Evolutionary conservation across 2,888 invertebrate genomes (phyloP).

Genomic region (Scrobipalpa atriplicella): DNA sequence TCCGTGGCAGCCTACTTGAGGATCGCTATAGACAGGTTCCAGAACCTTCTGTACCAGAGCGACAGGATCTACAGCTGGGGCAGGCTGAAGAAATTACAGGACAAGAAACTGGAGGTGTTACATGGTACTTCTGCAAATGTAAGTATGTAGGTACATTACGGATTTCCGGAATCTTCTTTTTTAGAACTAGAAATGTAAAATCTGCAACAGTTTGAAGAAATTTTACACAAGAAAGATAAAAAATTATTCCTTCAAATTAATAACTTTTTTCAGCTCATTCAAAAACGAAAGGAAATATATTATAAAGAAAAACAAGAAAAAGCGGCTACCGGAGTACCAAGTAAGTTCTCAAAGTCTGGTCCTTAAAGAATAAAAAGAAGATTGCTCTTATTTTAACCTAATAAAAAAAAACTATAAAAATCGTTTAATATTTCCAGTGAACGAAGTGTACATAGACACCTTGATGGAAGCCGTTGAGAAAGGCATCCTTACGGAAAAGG

Average conservation of each 20-base stretch:
- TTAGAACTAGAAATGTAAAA: too few species aligned
- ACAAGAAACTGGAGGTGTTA: constrained; percentile 55
- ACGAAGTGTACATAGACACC: constrained; percentile 4
- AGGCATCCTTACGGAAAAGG: constrained; percentile 36
- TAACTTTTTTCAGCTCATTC: constrained; percentile 2
- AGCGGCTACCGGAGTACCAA: neutral
- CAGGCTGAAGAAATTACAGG: constrained; percentile 58
- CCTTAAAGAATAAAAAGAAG: too few species aligned
- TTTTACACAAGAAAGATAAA: too few species aligned
- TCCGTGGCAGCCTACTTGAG: constrained; percentile 1
- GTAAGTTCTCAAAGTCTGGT: neutral
- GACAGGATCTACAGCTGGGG: constrained; percentile 55
- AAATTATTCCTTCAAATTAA: too few species aligned
- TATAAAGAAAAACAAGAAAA: neutral
- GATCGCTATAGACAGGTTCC: constrained; percentile 54
- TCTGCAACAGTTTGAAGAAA: too few species aligned
- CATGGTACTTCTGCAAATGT: constrained; percentile 65
- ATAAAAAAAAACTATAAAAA: too few species aligned
- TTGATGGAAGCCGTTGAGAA: constrained; percentile 26
- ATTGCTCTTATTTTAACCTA: too few species aligned
- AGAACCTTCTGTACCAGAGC: constrained; percentile 62
- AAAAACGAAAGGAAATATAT: neutral
- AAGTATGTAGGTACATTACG: too few species aligned
- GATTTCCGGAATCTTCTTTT: too few species aligned
- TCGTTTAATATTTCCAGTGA: constrained; percentile 1